Evolutionary conservation across 2,113 vertebrate species (phyloP), one percentile per base, ranked within the genome.

Genomic region (Nansenia antarctica): DNA sequence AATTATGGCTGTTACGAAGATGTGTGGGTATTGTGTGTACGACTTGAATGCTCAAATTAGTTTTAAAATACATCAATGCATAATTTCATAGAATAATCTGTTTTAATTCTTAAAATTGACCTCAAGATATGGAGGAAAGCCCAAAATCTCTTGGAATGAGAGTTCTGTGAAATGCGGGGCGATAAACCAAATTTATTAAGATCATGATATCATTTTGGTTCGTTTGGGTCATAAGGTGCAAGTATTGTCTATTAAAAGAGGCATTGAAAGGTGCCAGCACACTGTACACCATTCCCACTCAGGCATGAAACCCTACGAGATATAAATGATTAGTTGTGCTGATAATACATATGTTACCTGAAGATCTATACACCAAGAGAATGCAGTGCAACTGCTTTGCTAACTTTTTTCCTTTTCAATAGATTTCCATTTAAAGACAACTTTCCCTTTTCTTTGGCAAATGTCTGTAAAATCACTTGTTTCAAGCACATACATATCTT

Each of bases 311-410:
- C 63, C 78, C 70, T 53, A 20, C 61, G 35, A 83, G 89, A 93
- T 87, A 93, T 88, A 90, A 89, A 89, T 79, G 91, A 87, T 91
- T 81, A 90, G 85, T 95, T 96, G 94, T 96, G 94, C 95, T 96
- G 93, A 95, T 90, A 92, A 80, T 88, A 82, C 78, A 88, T 78
- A 85, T 90, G 85, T 94, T 94, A 96, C 95, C 94, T 97, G 96
- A 96, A 96, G 92, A 94, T 90, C 91, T 90, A 92, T 88, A 93
- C 87, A 89, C 79, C 88, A 89, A 93, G 79, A 79, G 92, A 93
- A 93, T 86, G 90, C 87, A 94, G 93, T 91, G 90, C 88, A 91
- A 81, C 79, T 82, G 83, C 85, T 93, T 85, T 79, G 90, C 86
- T 92, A 85, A 64, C 80, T 87, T 90, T n/a, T n/a, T n/a, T 78